phyloP scores from a whole-genome alignment of 2,888 invertebrate genomes.

The Mythimna vitellina region DNA sequence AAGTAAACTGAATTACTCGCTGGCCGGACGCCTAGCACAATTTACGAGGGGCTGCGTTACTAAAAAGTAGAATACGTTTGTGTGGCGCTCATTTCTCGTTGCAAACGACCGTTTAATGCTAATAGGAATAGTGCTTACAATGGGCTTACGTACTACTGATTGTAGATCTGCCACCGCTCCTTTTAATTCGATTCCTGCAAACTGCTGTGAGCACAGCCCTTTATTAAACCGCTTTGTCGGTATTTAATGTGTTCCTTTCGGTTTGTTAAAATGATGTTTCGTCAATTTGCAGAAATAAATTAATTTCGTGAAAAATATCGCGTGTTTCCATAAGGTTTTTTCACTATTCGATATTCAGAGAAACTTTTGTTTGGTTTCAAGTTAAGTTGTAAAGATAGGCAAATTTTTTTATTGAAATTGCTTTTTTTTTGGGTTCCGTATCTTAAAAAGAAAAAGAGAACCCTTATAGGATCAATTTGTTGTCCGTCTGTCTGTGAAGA shows the following conservation, averaged over 20 bases:
- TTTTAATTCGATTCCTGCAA: conserved; percentile 52
- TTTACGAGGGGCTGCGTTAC: conserved; percentile 76
- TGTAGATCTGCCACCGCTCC: conserved; percentile 57
- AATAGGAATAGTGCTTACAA: conserved; percentile 82
- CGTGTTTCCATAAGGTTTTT: background rate
- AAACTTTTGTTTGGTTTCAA: no score
- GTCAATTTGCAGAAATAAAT: background rate
- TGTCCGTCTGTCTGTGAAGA: no score
- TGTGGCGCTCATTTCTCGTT: conserved; percentile 66
- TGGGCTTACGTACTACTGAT: conserved; percentile 77
- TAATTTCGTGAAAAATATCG: background rate
- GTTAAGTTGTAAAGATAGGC: no score
- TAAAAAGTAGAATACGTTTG: conserved; percentile 72
- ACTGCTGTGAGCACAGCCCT: conserved; percentile 19
- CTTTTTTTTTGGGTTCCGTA: no score
- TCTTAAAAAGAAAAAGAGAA: no score
- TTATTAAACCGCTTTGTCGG: conserved; percentile 19
- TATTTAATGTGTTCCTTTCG: conserved; percentile 8
- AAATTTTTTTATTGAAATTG: no score
- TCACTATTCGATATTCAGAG: no score
- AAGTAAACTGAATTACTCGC: conserved; percentile 70
- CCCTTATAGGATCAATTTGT: no score
- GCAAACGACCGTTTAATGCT: conserved; percentile 81
- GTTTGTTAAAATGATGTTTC: no score
- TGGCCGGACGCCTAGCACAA: conserved; percentile 72